phyloP scores from a whole-genome alignment of 2,888 invertebrate species.

The Cheilosia scutellata region DNA sequence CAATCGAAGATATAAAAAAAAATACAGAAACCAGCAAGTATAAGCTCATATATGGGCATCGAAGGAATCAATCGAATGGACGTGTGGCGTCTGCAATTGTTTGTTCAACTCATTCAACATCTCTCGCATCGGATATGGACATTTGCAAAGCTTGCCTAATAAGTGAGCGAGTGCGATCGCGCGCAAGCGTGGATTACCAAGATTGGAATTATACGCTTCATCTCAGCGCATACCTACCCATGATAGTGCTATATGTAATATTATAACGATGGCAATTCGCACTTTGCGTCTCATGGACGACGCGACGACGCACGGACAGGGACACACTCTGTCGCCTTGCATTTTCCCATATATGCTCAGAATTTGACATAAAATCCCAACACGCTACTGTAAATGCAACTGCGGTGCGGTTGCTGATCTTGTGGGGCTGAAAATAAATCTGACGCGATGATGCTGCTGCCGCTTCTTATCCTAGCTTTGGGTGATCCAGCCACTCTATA shows the following conservation, averaged over 20 bases:
- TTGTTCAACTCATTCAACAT: constrained; percentile 69
- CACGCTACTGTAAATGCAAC: constrained; percentile 48
- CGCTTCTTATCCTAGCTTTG: constrained; percentile 66
- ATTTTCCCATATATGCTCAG: constrained; percentile 77
- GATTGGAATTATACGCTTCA: constrained; percentile 74
- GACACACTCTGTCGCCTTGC: constrained; percentile 77
- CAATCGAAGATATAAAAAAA: neutral
- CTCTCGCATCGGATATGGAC: constrained; percentile 58
- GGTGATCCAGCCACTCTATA: constrained; percentile 67
- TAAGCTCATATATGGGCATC: constrained; percentile 66
- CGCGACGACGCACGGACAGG: neutral
- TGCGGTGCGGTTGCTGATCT: constrained; percentile 45
- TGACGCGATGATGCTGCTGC: constrained; percentile 24
- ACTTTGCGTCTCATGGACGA: constrained; percentile 56
- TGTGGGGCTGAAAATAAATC: constrained; percentile 60
- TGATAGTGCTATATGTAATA: neutral
- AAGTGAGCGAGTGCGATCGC: constrained; percentile 60
- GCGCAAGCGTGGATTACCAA: constrained; percentile 69
- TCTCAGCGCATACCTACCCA: constrained; percentile 3
- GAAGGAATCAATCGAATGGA: constrained; percentile 75
- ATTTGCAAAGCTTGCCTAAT: constrained; percentile 71
- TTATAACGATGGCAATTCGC: constrained; percentile 55
- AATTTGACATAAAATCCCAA: constrained; percentile 76
- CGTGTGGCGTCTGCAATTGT: constrained; percentile 77
- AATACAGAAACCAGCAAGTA: neutral